phyloP scores from a whole-genome alignment of 2,888 invertebrate species.

The Dryocosmus kuriphilus region DNA sequence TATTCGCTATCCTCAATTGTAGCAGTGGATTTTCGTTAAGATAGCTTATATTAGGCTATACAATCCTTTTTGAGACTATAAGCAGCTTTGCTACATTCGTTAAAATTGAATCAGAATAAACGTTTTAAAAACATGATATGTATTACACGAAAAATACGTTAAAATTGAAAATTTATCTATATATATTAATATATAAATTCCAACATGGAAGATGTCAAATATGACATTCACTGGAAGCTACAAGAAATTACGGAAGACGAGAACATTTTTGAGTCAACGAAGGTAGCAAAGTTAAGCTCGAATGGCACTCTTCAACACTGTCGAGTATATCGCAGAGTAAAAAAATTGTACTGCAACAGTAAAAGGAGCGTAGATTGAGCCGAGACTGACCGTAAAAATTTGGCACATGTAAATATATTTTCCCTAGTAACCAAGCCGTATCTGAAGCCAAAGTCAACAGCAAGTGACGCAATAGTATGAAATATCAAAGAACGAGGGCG shows the following conservation, averaged over 20 bases:
- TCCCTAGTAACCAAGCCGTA: constrained; percentile 41
- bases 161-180: background rate
- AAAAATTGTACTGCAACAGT: background rate
- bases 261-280: background rate
- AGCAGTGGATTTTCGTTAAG: background rate
- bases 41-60: background rate
- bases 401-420: constrained; percentile 65
- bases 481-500: constrained; percentile 38
- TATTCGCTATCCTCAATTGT: background rate
- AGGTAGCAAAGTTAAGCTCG: background rate
- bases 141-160: too few species aligned
- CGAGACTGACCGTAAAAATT: constrained; percentile 65
- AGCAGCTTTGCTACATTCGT: background rate
- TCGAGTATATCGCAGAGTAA: background rate
- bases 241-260: background rate
- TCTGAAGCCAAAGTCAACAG: constrained; percentile 32
- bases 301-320: constrained; percentile 16
- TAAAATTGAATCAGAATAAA: background rate
- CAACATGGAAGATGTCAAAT: background rate
- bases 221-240: background rate
- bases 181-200: background rate
- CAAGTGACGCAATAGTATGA: constrained; percentile 1
- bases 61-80: background rate
- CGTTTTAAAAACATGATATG: background rate
- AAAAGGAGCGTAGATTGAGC: constrained; percentile 54